Evolutionary conservation across 2,797 vertebrate species (phyloP), one percentile per base, ranked within the genome.

Genomic region (Sparidentex hasta): DNA sequence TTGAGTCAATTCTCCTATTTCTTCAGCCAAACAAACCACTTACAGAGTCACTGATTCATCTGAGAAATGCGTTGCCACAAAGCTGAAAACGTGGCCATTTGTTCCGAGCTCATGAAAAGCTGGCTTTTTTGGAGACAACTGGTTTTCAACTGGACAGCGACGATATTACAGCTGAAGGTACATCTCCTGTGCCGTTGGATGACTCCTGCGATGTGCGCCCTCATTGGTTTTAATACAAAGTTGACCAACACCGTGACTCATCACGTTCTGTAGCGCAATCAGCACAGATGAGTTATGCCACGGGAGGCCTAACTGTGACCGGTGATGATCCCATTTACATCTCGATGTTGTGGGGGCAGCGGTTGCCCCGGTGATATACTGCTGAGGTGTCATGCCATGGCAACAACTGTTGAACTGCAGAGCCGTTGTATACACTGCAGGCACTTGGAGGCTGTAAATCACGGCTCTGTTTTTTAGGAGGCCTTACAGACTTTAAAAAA

Each of bases 371-470:
- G 89, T 86, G 87, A 91, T 54, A 71, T 55, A 87, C 82, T 83
- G 71, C 86, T 63, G 74, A 78, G 80, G 77, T 84, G 85, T 88
- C 85, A 66, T 71, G 78, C 83, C 84, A 83, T 85, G 80, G 84
- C 63, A 89, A 92, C 91, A 84, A 77, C 87, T 87, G 85, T 54
- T 82, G 72, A 76, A 73, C 77, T 77, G 68, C 65, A 61, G 82
- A 86, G 82, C 69, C 46, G 65, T 76, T 90, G 87, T 87, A 85
- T 81, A 89, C 85, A 87, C 85, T 86, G 87, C 86, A 84, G 84
- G 65, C 78, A 84, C 83, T 87, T 80, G 13, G 6, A 68, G 85
- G 80, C 81, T 80, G 87, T 93, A 91, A 93, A 92, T 93, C 86
- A 84, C 50, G 41, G 82, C 71, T 84, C 66, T 83, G 84, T 68